Evolutionary conservation across 2,888 invertebrate species (phyloP), one percentile per base, ranked within the genome.

Genomic region (Alcis repandata): DNA sequence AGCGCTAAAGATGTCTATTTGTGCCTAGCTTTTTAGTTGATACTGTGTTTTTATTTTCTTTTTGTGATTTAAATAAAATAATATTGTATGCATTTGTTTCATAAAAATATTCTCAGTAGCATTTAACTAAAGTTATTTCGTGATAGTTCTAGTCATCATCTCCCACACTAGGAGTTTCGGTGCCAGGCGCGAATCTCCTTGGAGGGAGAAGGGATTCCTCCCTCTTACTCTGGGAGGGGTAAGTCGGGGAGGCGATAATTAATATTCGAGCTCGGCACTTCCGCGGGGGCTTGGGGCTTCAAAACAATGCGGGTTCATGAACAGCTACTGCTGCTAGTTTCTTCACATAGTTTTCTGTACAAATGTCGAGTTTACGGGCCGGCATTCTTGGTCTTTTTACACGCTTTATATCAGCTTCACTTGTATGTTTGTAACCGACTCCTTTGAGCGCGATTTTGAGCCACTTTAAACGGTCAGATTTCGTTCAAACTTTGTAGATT

Each of bases 231-330:
- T 56, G 53, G 54, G 67, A 69, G 71, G 72, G 43, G 74, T 60
- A 62, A 59, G 48, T 22, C 73, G 73, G 79, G 79, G 73, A 74
- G 77, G 75, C 71, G 76, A 79, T 80, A 81, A 91, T 90, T 91
- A 91, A 90, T 90, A 85, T 86, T 79, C 80, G 72, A 74, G 60
- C 77, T 70, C 64, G 27, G 36, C 54, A 69, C 70, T 67, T 62
- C 62, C 63, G 63, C 36, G 69, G 68, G 61, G 49, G 58, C 63
- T 67, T 66, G 70, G 69, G 70, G 64, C 63, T 64, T 51, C 60
- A 11, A 61, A 66, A 66, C 60, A 57, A 66, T 60, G 60, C 41
- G 65, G 49, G 38, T 32, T 40, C 57, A 53, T 36, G 59, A 56
- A 54, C 27, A 27, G 27, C 27, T 2, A 6, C 56, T 64, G 43